These are phyloP conservation scores for Lasiurus borealis DNA, from an alignment of 2,113 vertebrate species.

Conservation along the genomic window DNA sequence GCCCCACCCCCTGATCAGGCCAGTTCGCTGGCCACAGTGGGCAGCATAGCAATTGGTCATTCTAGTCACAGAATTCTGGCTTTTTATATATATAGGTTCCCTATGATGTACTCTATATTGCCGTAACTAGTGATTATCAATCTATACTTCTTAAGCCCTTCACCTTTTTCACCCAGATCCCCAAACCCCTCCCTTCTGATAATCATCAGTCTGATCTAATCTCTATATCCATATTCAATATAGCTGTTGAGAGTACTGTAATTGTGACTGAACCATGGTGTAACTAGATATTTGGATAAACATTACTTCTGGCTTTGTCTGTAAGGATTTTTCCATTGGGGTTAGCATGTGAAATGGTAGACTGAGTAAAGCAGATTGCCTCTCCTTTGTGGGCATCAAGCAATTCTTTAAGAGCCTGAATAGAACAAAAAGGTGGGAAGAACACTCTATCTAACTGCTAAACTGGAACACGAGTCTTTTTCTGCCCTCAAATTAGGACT, in stretches of 20 bases:
- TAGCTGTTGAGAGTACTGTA: not conserved
- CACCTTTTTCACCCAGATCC: too few relatives aligned
- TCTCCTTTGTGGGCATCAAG: not conserved
- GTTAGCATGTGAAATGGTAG: not conserved
- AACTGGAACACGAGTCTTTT: not conserved
- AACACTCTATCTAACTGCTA: not conserved
- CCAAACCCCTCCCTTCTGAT: too few relatives aligned
- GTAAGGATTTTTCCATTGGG: not conserved
- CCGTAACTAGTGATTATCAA: too few relatives aligned
- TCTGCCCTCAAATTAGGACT: not conserved
- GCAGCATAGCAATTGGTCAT: too few relatives aligned
- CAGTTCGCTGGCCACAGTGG: too few relatives aligned
- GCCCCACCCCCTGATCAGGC: too few relatives aligned
- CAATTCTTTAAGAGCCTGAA: not conserved
- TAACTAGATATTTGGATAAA: not conserved
- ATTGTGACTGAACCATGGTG: not conserved
- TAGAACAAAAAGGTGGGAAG: not conserved
- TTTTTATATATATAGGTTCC: too few relatives aligned
- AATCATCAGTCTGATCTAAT: too few relatives aligned
- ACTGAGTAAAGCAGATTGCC: not conserved
- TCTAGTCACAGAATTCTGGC: too few relatives aligned
- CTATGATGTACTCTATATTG: too few relatives aligned
- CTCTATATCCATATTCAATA: not conserved
- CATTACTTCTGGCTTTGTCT: not conserved
- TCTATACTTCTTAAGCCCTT: too few relatives aligned